These are phyloP conservation scores for Lamprotornis superbus DNA, from an alignment of 2,113 vertebrate genomes.

Conservation along the genomic window DNA sequence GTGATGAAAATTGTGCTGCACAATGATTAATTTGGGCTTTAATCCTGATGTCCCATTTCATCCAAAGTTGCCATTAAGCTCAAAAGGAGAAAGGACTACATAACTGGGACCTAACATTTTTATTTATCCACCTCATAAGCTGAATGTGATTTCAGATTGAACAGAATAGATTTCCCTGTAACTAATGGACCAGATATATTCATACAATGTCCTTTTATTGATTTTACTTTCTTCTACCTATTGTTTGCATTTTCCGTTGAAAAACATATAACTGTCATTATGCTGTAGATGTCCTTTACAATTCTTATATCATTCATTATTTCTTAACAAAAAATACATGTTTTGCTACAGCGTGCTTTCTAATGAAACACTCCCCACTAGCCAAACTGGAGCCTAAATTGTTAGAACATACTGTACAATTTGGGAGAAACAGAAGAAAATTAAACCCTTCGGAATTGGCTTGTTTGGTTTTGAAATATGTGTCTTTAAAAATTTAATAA, in stretches of 20 bases:
- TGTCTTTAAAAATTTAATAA: constrained; percentile 42
- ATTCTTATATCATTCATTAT: constrained; percentile 65
- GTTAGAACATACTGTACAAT: constrained; percentile 32
- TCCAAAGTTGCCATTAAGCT: constrained; percentile 35
- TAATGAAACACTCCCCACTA: constrained; percentile 43
- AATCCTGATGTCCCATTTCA: constrained; percentile 46
- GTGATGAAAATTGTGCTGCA: constrained; percentile 13
- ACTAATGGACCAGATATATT: constrained; percentile 75
- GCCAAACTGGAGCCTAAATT: constrained; percentile 7
- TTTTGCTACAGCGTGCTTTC: background rate
- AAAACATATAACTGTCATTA: constrained; percentile 63
- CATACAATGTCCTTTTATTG: constrained; percentile 74
- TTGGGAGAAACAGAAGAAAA: constrained; percentile 43
- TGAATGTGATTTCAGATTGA: constrained; percentile 63
- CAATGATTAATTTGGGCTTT: constrained; percentile 49
- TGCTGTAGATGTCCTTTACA: constrained; percentile 49
- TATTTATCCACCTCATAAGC: constrained; percentile 59
- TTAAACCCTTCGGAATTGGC: constrained; percentile 41
- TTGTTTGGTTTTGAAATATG: constrained; percentile 49
- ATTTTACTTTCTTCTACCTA: constrained; percentile 74
- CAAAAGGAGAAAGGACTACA: constrained; percentile 21
- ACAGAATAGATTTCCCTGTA: constrained; percentile 69
- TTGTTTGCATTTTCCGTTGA: constrained; percentile 69
- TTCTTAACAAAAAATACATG: constrained; percentile 56
- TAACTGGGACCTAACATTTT: constrained; percentile 13